phyloP scores from a whole-genome alignment of 1,140 invertebrate genomes.

The Pseudachorutes palmiensis region DNA sequence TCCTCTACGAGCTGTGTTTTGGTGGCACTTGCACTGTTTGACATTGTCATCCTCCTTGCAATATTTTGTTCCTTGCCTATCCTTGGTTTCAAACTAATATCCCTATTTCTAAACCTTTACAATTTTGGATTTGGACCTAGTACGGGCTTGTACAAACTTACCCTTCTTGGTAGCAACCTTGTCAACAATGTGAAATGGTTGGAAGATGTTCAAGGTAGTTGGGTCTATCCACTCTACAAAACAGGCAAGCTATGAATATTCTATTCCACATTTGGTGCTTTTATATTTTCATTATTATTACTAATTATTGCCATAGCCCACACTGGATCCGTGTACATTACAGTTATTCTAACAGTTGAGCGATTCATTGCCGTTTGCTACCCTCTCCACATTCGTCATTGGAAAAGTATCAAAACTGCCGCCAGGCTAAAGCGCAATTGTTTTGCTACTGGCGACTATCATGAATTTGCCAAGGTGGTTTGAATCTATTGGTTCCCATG shows the following conservation, averaged over 20 bases:
- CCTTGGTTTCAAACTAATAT: not conserved
- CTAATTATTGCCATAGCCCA: not conserved
- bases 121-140: not conserved
- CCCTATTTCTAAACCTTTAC: not conserved
- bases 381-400: slow-evolving; percentile 70
- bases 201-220: not conserved
- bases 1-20: not conserved
- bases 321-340: slow-evolving; percentile 87
- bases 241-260: not conserved
- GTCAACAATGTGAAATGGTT: not conserved
- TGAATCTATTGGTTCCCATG: not conserved
- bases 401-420: too few species aligned
- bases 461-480: not conserved
- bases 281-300: too few species aligned
- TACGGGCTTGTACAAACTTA: too few species aligned
- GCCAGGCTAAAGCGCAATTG: too few species aligned
- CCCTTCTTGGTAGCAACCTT: not conserved
- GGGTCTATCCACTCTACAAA: not conserved
- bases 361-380: slow-evolving; percentile 92
- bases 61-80: not conserved
- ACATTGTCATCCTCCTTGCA: not conserved
- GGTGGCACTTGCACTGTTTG: not conserved
- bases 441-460: not conserved
- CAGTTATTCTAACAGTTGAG: slow-evolving; percentile 87
- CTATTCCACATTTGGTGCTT: not conserved